Evolutionary conservation across 2,888 invertebrate species (phyloP), one percentile per base, ranked within the genome.

Genomic region (Cantharis lateralis): DNA sequence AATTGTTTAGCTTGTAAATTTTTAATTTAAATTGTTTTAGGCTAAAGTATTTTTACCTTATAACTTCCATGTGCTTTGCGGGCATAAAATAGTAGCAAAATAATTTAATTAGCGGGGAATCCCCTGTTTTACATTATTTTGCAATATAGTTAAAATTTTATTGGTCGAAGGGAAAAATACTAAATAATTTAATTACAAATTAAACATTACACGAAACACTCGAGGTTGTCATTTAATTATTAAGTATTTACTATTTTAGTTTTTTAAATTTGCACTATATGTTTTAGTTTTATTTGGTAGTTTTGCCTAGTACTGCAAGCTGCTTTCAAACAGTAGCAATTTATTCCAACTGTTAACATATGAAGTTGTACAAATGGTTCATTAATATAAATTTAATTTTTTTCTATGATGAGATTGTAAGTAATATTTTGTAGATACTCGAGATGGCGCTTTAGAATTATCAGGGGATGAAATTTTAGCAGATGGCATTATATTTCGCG

Each of bases 401-500:
- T 64, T 84, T 74, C 83, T 78, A 84, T 71, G 70, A 66, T 72
- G 70, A 66, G 66, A 71, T 28, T 78, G 68, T 48, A 75, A 82
- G 74, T 71, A 20, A 70, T 24, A 84, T 83, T 87, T 90, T 90
- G 86, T 89, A 92, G 92, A 91, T 89, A 89, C 91, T 79, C 89
- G 91, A 83, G 92, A 91, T 85, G 90, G 91, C 62, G 88, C 86
- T 76, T 83, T 88, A 75, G 89, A 89, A 81, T 84, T 88, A 80
- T 85, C 87, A n/a, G 87, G 87, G 62, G 91, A 92, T 87, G 92
- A 93, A 87, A 93, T 94, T 84, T 91, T 96, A 84, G 95, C 94
- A 80, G 96, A 96, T 88, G 95, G 95, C 74, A 93, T 96, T 82
- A 92, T 95, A 84, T 95, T 94, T 88, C 93, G 95, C 87, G 95